Evolutionary conservation across 1,140 invertebrate genomes (phyloP).

Genomic region (Caenorhabditis inopinata): DNA sequence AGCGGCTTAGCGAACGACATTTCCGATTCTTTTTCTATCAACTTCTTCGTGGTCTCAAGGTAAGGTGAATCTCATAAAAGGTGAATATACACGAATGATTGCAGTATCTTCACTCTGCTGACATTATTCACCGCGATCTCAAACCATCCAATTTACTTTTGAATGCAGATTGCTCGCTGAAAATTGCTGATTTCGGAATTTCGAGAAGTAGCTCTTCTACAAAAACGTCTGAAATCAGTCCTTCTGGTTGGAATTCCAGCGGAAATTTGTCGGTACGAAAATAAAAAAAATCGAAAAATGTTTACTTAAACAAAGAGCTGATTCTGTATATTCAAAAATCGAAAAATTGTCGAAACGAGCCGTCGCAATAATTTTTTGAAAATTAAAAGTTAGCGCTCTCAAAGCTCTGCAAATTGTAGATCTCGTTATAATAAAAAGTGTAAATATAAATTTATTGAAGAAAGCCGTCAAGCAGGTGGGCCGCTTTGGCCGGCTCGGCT

Average conservation of each 20-base stretch:
- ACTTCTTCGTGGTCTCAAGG: slow-evolving; percentile 68
- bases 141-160: slow-evolving; percentile 70
- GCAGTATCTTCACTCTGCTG: slow-evolving; percentile 69
- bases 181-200: slow-evolving; percentile 70
- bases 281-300: background rate
- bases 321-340: too few relatives aligned
- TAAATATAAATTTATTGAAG: too few relatives aligned
- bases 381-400: too few relatives aligned
- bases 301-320: too few relatives aligned
- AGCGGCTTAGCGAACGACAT: slow-evolving; percentile 68
- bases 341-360: too few relatives aligned
- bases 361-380: too few relatives aligned
- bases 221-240: background rate
- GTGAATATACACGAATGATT: background rate
- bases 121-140: slow-evolving; percentile 69
- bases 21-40: slow-evolving; percentile 69
- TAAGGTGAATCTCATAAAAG: slow-evolving; percentile 17
- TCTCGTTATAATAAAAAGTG: too few relatives aligned
- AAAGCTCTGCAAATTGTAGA: too few relatives aligned
- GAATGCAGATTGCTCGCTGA: slow-evolving; percentile 69
- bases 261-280: slow-evolving; percentile 18
- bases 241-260: background rate
- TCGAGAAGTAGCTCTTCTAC: slow-evolving; percentile 41
- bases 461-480: too few relatives aligned
- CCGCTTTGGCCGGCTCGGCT: too few relatives aligned